phyloP scores from a whole-genome alignment of 1,140 invertebrate genomes.

The Oppia nitens region DNA sequence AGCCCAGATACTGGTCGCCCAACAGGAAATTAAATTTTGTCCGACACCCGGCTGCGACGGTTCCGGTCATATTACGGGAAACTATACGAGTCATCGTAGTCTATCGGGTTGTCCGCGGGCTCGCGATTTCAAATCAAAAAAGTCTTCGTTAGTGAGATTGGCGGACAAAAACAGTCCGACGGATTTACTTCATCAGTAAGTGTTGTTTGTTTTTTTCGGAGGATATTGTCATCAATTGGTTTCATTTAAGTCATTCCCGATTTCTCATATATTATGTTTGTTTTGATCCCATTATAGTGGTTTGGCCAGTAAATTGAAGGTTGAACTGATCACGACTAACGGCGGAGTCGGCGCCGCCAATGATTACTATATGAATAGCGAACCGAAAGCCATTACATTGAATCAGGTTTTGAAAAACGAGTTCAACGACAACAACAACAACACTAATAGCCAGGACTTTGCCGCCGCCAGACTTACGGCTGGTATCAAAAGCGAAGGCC shows the following conservation, averaged over 20 bases:
- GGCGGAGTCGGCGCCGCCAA: constrained; percentile 52
- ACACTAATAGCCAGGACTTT: background rate
- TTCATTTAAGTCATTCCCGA: background rate
- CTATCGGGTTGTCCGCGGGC: constrained; percentile 22
- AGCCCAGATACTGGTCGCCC: background rate
- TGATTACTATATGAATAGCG: constrained; percentile 29
- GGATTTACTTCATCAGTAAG: no score
- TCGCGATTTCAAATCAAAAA: background rate
- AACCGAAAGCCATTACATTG: background rate
- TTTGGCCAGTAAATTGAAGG: constrained; percentile 57
- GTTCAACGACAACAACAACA: background rate
- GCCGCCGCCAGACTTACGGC: constrained; percentile 11
- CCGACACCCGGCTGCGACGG: constrained; percentile 10
- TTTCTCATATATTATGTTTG: background rate
- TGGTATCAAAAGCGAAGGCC: background rate
- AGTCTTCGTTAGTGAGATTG: no score
- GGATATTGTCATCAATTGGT: no score
- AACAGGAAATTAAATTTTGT: background rate
- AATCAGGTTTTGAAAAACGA: background rate
- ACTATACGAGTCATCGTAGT: constrained; percentile 23
- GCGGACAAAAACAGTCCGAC: background rate
- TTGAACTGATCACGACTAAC: no score
- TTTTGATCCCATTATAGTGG: no score
- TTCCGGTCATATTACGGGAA: constrained; percentile 22
- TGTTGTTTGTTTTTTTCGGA: no score